Evolutionary conservation across 2,797 vertebrate genomes (phyloP).

Genomic region (Paratrypauchen microcephalus): DNA sequence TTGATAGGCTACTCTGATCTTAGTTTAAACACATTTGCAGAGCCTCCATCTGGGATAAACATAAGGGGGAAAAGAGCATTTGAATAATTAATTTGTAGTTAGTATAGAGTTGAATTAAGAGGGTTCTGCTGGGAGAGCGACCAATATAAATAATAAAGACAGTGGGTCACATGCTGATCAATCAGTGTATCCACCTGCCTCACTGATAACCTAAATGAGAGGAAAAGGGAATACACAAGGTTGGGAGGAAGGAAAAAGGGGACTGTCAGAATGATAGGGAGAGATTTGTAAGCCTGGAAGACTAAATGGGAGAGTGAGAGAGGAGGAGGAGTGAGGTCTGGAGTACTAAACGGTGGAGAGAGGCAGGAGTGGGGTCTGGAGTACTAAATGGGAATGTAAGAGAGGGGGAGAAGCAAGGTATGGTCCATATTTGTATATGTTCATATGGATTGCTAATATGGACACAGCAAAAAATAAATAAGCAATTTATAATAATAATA

Average conservation of each 20-base stretch:
- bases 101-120: conserved; percentile 67
- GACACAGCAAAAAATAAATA: too few relatives aligned
- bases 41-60: conserved; percentile 71
- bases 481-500: too few relatives aligned
- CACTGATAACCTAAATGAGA: conserved; percentile 71
- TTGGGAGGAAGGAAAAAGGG: conserved; percentile 65
- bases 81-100: conserved; percentile 76
- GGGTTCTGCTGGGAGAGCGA: not conserved
- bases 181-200: conserved; percentile 68
- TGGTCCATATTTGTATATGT: too few relatives aligned
- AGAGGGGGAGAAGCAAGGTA: too few relatives aligned
- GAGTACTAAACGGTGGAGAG: too few relatives aligned
- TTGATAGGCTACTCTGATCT: conserved; percentile 76
- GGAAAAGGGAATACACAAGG: conserved; percentile 56
- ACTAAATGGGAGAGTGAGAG: too few relatives aligned
- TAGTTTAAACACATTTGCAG: conserved; percentile 72
- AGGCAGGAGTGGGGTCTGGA: too few relatives aligned
- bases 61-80: conserved; percentile 68
- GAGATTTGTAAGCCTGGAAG: too few relatives aligned
- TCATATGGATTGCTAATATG: too few relatives aligned
- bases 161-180: conserved; percentile 79
- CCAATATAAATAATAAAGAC: not conserved
- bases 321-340: too few relatives aligned
- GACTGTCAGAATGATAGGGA: conserved; percentile 21
- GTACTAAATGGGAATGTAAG: too few relatives aligned